Percentiles rank a stretch among this genome's conserved stretches.
Conservation (phyloP, 2,888 invertebrate species). For the Amitus sp. region DNA sequence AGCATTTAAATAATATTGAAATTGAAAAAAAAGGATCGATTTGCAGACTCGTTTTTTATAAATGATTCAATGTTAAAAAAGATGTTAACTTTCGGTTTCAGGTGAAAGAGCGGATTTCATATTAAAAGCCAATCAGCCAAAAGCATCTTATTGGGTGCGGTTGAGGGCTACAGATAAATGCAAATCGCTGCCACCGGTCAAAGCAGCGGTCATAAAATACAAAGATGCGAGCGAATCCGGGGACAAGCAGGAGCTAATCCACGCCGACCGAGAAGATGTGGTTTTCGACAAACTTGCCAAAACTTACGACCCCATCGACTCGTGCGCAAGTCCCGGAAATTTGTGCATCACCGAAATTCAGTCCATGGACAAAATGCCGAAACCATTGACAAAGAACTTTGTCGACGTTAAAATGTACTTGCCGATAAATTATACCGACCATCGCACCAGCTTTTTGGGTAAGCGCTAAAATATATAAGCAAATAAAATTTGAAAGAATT, state of each 20-base stretch:
- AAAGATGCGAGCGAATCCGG: slow-evolving; percentile 45
- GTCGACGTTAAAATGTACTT: slow-evolving; percentile 74
- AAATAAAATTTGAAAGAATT: slow-evolving; percentile 4
- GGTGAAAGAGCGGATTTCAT: slow-evolving; percentile 84
- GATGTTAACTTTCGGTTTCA: too few relatives aligned
- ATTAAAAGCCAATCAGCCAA: slow-evolving; percentile 71
- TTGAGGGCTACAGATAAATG: slow-evolving; percentile 68
- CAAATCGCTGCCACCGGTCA: slow-evolving; percentile 66
- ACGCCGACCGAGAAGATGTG: slow-evolving; percentile 14
- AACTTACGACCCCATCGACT: slow-evolving; percentile 58
- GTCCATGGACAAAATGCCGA: slow-evolving; percentile 68
- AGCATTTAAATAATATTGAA: too few relatives aligned
- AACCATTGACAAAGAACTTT: slow-evolving; percentile 64
- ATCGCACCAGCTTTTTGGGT: slow-evolving; percentile 51
- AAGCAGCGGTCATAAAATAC: slow-evolving; percentile 69
- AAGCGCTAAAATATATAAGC: slow-evolving; percentile 14
- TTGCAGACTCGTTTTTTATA: too few relatives aligned
- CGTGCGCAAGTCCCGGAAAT: slow-evolving; percentile 66
- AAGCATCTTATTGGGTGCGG: slow-evolving; percentile 72
- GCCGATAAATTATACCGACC: slow-evolving; percentile 73
- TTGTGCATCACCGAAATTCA: slow-evolving; percentile 72
- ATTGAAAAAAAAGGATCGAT: too few relatives aligned
- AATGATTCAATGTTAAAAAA: too few relatives aligned
- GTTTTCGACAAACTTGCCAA: slow-evolving; percentile 38
- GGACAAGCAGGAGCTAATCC: slow-evolving; percentile 16